A percentile compares a stretch with the other conserved stretches of the same genome.
phyloP scores from a whole-genome alignment of 2,888 invertebrate genomes.

The Orchesella flavescens region DNA sequence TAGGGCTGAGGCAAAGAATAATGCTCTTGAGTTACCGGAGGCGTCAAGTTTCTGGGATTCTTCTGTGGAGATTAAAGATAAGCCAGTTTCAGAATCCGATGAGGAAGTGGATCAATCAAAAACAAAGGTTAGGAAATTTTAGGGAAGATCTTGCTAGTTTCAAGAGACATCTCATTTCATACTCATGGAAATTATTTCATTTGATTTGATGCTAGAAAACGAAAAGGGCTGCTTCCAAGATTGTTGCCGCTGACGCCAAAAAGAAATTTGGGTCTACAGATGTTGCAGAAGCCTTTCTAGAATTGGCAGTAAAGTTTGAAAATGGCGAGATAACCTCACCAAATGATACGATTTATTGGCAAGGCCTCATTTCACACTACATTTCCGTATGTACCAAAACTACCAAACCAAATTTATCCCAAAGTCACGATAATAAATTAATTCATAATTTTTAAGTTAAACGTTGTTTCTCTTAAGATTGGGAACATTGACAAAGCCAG shows the following conservation, averaged over 20 bases:
- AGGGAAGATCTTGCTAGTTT: too few species aligned
- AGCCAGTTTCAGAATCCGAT: slow-evolving; percentile 1
- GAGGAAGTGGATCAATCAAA: not conserved
- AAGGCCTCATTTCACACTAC: slow-evolving; percentile 88
- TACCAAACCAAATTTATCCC: not conserved
- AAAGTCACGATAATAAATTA: too few species aligned
- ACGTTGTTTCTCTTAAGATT: too few species aligned
- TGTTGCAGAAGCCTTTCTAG: slow-evolving; percentile 78
- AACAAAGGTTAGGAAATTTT: too few species aligned
- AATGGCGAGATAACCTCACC: slow-evolving; percentile 86
- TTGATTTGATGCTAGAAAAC: too few species aligned
- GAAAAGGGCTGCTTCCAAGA: too few species aligned
- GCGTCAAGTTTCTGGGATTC: not conserved
- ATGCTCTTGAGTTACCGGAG: not conserved
- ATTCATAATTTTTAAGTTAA: too few species aligned
- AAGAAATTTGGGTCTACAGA: not conserved
- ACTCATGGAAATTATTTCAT: too few species aligned
- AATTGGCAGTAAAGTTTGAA: slow-evolving; percentile 87
- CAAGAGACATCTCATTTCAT: too few species aligned
- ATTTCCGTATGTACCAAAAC: slow-evolving; percentile 80
- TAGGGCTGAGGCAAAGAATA: not conserved
- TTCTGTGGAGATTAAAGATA: slow-evolving; percentile 74
- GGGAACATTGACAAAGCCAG: slow-evolving; percentile 94
- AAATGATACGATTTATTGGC: slow-evolving; percentile 88
- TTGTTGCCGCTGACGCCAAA: too few species aligned